phyloP scores from a whole-genome alignment of 2,113 vertebrate genomes.

The Eudorcas thomsonii region DNA sequence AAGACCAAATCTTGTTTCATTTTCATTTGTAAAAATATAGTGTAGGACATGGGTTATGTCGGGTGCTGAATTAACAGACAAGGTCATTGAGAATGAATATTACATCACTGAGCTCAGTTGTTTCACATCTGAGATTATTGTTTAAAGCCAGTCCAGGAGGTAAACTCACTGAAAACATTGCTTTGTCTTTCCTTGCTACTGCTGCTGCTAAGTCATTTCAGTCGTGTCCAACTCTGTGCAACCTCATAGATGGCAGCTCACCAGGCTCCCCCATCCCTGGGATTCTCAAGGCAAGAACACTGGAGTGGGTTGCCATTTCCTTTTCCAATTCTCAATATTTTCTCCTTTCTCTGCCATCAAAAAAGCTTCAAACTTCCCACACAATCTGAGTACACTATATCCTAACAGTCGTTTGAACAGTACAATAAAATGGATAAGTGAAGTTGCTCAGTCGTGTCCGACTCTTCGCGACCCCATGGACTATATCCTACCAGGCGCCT shows the following conservation, averaged over 20 bases:
- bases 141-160: not conserved
- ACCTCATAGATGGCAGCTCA: too few relatives aligned
- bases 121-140: not conserved
- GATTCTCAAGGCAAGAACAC: too few relatives aligned
- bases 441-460: too few relatives aligned
- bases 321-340: not conserved
- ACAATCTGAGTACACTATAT: not conserved
- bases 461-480: too few relatives aligned
- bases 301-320: too few relatives aligned
- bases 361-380: not conserved
- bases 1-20: not conserved
- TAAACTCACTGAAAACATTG: not conserved
- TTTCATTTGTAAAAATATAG: not conserved
- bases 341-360: not conserved
- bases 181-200: not conserved
- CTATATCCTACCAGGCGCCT: too few relatives aligned
- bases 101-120: not conserved
- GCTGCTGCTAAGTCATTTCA: too few relatives aligned
- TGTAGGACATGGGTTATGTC: not conserved
- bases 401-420: fast-evolving
- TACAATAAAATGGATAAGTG: not conserved
- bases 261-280: too few relatives aligned
- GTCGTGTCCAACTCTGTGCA: too few relatives aligned
- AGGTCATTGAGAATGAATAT: not conserved
- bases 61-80: not conserved